Evolutionary conservation across 2,888 invertebrate species (phyloP), one percentile per base, ranked within the genome.

Genomic region (Carterocephalus palaemon): DNA sequence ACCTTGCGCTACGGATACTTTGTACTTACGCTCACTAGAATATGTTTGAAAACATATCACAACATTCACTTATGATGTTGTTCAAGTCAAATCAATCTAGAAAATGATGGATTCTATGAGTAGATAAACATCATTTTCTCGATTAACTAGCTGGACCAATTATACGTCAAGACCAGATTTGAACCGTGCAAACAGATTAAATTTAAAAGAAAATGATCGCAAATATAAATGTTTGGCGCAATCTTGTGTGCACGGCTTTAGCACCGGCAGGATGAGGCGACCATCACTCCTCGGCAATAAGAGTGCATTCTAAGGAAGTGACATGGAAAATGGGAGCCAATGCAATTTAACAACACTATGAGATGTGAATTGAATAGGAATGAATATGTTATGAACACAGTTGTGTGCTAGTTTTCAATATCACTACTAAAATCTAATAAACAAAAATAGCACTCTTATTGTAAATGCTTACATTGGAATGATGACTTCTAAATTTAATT

Each of bases 271-370:
- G 52, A 53, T 49, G 57, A 61, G 60, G 76, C 75, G 71, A 78
- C 67, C 77, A 67, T 82, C 83, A 84, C 85, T 84, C 85, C 74
- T 80, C 84, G 84, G 85, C 84, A 79, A 75, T 70, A 75, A 57
- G 75, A 79, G 83, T 85, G 83, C 80, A 73, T 67, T 68, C 82
- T 82, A 84, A 67, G 79, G 75, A 72, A 71, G 73, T 81, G 80
- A 67, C 60, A 66, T 72, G 81, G 82, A 72, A 64, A 68, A 71
- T 72, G 74, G 85, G 82, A 72, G 66, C 52, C 52, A 52, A 59
- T 60, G 59, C 54, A 51, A 51, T 53, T 8, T 42, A 52, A 48
- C 32, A 52, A 46, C 42, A 48, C 47, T 41, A 48, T 51, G 45
- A 45, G 38, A 36, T 39, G 48, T 51, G 46, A 52, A 43, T 16